Evolutionary conservation across 2,797 vertebrate genomes (phyloP).

Genomic region (Malacoraja senta): DNA sequence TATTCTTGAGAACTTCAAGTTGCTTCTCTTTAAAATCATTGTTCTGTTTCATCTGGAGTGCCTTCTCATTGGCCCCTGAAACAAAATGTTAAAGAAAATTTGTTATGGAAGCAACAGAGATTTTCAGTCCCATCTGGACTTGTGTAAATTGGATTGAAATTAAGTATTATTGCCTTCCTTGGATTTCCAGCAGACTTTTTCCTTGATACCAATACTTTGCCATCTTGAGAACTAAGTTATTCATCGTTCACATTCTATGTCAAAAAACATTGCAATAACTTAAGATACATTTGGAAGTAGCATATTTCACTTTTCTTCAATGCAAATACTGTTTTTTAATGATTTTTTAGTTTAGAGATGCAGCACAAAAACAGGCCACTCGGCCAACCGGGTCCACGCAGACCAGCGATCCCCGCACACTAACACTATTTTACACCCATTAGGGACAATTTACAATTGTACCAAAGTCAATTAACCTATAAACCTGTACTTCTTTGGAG

Average conservation of each 20-base stretch:
- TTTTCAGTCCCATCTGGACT: too few relatives aligned
- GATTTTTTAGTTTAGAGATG: not conserved
- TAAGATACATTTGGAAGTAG: not conserved
- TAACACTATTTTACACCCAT: too few relatives aligned
- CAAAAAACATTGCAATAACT: not conserved
- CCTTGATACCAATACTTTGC: not conserved
- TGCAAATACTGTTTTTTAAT: not conserved
- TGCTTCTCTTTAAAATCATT: conserved; percentile 54
- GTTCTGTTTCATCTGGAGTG: conserved; percentile 57
- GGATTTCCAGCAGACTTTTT: not conserved
- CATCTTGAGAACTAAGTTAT: not conserved
- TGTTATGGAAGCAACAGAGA: not conserved
- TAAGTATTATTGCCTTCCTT: not conserved
- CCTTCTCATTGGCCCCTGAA: conserved; percentile 69
- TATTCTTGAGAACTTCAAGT: conserved; percentile 54
- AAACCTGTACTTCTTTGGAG: too few relatives aligned
- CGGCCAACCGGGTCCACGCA: too few relatives aligned
- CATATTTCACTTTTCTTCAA: not conserved
- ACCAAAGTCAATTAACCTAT: too few relatives aligned
- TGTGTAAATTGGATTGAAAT: not conserved
- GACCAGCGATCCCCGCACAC: too few relatives aligned
- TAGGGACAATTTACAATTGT: too few relatives aligned
- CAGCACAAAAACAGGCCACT: too few relatives aligned
- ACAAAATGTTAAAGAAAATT: not conserved
- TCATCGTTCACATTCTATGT: not conserved